Percentiles rank a stretch among this genome's conserved stretches.
phyloP scores from a whole-genome alignment of 2,888 invertebrate species.

The Coremacera marginata region DNA sequence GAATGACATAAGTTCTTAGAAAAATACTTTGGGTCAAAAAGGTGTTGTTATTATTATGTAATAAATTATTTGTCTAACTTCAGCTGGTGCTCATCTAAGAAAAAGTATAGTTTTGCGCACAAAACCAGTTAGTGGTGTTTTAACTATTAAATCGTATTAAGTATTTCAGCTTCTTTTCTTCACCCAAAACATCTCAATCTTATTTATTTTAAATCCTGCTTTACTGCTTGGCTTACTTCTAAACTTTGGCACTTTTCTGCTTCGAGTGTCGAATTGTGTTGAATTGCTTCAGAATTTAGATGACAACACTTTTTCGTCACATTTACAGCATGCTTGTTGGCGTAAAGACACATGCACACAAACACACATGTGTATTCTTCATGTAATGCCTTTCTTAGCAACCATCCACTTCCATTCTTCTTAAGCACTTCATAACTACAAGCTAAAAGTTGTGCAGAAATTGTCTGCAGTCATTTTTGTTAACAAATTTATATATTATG shows the following conservation, averaged over 20 bases:
- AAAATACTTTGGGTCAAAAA: too few species aligned
- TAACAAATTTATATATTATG: constrained; percentile 26
- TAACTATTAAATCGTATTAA: too few species aligned
- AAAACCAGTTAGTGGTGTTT: too few species aligned
- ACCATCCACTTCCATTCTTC: neutral
- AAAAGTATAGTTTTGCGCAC: too few species aligned
- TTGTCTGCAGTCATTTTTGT: constrained; percentile 12
- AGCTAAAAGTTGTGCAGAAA: neutral
- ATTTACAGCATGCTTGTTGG: neutral
- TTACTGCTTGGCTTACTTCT: neutral
- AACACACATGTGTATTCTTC: neutral
- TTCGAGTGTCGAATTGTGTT: constrained; percentile 39
- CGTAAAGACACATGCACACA: neutral
- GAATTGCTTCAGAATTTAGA: neutral
- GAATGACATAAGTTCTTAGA: too few species aligned
- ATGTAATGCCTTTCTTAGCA: neutral
- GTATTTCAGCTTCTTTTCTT: neutral
- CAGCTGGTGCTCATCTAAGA: too few species aligned
- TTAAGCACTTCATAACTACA: neutral
- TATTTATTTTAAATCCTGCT: neutral
- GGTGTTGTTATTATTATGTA: too few species aligned
- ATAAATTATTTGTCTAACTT: too few species aligned
- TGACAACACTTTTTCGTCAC: constrained; percentile 18
- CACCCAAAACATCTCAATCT: neutral
- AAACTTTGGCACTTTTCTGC: constrained; percentile 37